phyloP scores from a whole-genome alignment of 2,113 vertebrate species.

The Cepphus grylle region DNA sequence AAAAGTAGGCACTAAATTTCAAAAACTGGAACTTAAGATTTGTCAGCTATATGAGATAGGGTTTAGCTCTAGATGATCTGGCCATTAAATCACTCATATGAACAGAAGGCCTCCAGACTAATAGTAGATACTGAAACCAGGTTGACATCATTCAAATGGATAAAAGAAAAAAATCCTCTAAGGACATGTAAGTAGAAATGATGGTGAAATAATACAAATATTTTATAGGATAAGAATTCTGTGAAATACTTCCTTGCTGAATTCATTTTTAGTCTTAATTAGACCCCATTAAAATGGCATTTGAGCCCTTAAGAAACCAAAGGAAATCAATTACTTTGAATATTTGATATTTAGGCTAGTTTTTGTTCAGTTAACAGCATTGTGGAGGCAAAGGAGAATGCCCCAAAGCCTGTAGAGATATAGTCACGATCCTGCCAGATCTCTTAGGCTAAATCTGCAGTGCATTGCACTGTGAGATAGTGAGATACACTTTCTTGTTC shows the following conservation, averaged over 20 bases:
- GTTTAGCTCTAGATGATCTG: not conserved
- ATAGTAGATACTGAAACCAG: not conserved
- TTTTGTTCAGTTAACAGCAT: not conserved
- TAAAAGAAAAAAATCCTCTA: not conserved
- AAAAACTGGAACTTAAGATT: not conserved
- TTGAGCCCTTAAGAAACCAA: not conserved
- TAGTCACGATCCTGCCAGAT: not conserved
- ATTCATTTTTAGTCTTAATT: not conserved
- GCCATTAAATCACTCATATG: not conserved
- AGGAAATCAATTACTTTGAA: not conserved
- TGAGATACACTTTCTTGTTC: not conserved
- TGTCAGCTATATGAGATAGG: not conserved
- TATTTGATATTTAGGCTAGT: not conserved
- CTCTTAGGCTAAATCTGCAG: not conserved
- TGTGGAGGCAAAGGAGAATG: not conserved
- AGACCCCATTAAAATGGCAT: not conserved
- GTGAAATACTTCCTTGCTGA: not conserved
- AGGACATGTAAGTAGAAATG: not conserved
- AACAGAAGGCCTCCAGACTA: not conserved
- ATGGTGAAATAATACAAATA: not conserved
- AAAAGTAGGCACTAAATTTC: conserved; percentile 15
- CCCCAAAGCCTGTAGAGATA: not conserved
- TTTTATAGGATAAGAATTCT: not conserved
- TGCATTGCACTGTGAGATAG: not conserved
- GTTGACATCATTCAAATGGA: not conserved